Evolutionary conservation across 2,113 vertebrate genomes (phyloP).

Genomic region (Scomber scombrus): DNA sequence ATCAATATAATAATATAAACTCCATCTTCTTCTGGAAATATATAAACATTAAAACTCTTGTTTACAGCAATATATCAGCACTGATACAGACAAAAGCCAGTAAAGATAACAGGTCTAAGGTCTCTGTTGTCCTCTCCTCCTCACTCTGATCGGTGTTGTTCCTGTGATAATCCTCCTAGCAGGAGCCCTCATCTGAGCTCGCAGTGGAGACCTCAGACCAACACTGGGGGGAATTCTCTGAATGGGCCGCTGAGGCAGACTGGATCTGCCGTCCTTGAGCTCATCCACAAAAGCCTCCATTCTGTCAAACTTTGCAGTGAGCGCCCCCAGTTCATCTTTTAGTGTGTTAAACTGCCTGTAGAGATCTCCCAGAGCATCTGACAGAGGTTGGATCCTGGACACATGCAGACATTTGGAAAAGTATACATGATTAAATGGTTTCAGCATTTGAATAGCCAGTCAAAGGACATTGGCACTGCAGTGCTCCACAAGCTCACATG

Average conservation of each 20-base stretch:
- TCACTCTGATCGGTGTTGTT: slow-evolving; percentile 39
- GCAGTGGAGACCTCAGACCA: slow-evolving; percentile 44
- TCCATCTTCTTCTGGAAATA: slow-evolving; percentile 14
- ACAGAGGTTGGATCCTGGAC: slow-evolving; percentile 87
- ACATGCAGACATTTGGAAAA: slow-evolving; percentile 4
- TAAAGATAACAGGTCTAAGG: slow-evolving; percentile 16
- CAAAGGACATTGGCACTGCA: not conserved
- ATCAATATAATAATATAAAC: not conserved
- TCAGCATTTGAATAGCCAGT: not conserved
- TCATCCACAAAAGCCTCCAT: slow-evolving; percentile 87
- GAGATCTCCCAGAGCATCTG: slow-evolving; percentile 87
- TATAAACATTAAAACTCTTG: slow-evolving; percentile 1
- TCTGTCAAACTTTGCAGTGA: slow-evolving; percentile 84
- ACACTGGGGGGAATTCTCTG: slow-evolving; percentile 26
- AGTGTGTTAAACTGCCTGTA: slow-evolving; percentile 88
- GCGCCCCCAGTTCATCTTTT: slow-evolving; percentile 86
- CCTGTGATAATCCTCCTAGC: slow-evolving; percentile 10
- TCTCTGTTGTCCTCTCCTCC: slow-evolving; percentile 52
- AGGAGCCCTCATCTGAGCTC: slow-evolving; percentile 43
- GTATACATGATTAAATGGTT: not conserved
- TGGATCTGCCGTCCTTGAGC: slow-evolving; percentile 72
- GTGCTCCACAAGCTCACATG: not conserved
- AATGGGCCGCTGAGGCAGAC: slow-evolving; percentile 28
- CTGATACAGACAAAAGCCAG: not conserved
- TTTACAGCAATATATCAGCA: not conserved